Evolutionary conservation across 2,888 invertebrate species (phyloP).

Genomic region (Leptinotarsa rubiginosa): DNA sequence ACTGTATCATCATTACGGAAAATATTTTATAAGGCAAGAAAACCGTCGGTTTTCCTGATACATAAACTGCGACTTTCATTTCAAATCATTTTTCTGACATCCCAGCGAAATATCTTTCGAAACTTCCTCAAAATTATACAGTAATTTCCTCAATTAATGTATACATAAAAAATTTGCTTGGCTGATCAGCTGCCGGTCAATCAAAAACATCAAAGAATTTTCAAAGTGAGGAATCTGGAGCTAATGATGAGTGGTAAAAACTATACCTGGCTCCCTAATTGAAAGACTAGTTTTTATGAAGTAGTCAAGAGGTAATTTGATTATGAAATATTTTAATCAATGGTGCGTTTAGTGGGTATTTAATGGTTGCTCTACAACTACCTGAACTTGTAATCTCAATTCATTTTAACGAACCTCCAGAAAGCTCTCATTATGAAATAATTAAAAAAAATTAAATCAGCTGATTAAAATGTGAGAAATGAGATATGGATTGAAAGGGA

Average conservation of each 20-base stretch:
- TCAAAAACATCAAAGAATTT: conserved; percentile 21
- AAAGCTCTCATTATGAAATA: background rate
- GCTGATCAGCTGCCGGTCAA: background rate
- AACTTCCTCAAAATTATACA: background rate
- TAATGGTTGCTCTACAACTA: conserved; percentile 12
- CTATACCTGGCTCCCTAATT: conserved; percentile 22
- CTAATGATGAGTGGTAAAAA: conserved; percentile 25
- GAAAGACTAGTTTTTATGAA: conserved; percentile 27
- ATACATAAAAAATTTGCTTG: conserved; percentile 6
- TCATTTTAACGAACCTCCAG: background rate
- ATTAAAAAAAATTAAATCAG: background rate
- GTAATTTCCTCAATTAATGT: background rate
- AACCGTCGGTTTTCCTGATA: too few species aligned
- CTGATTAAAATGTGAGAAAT: too few species aligned
- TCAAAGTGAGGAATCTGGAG: conserved; percentile 20
- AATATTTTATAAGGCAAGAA: too few species aligned
- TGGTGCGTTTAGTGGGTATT: conserved; percentile 15
- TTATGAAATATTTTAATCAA: conserved; percentile 33
- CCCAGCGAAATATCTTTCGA: background rate
- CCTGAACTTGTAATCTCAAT: background rate
- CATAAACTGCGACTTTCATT: too few species aligned
- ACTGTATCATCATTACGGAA: too few species aligned
- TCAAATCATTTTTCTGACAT: too few species aligned
- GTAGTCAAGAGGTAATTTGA: conserved; percentile 24
- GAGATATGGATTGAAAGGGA: too few species aligned